A percentile compares a stretch with the other conserved stretches of the same genome.
Conservation (phyloP, 2,113 vertebrate genomes). For the Phyllostomus discolor region DNA sequence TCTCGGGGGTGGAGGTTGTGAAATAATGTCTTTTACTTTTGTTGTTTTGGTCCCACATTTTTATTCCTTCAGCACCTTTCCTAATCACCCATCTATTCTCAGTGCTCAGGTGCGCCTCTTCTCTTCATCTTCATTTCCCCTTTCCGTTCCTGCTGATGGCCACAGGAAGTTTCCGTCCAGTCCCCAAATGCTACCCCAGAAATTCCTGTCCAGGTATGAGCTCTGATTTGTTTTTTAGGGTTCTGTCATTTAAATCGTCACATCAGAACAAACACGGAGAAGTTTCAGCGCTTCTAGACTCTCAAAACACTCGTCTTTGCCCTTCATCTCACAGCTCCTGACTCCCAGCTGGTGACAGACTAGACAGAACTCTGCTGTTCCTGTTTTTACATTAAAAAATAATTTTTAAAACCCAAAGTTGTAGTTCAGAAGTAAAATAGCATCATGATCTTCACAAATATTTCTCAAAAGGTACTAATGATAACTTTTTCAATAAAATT, state of each 20-base stretch:
- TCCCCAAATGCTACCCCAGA: not conserved
- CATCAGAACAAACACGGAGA: not conserved
- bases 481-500: not conserved
- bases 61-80: not conserved
- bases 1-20: not conserved
- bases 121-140: not conserved
- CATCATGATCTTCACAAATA: not conserved
- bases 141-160: not conserved
- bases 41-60: not conserved
- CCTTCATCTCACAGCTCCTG: not conserved
- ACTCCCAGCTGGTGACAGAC: not conserved
- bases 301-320: conserved; percentile 1
- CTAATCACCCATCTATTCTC: not conserved
- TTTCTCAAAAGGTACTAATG: not conserved
- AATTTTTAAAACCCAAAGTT: not conserved
- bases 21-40: not conserved
- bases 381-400: not conserved
- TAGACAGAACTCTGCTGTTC: not conserved
- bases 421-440: conserved; percentile 13
- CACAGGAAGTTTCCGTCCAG: not conserved
- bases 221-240: not conserved
- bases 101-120: not conserved
- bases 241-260: not conserved
- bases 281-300: not conserved
- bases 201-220: not conserved